Evolutionary conservation across 2,797 vertebrate species (phyloP).

Genomic region (Smutsia temminckii): DNA sequence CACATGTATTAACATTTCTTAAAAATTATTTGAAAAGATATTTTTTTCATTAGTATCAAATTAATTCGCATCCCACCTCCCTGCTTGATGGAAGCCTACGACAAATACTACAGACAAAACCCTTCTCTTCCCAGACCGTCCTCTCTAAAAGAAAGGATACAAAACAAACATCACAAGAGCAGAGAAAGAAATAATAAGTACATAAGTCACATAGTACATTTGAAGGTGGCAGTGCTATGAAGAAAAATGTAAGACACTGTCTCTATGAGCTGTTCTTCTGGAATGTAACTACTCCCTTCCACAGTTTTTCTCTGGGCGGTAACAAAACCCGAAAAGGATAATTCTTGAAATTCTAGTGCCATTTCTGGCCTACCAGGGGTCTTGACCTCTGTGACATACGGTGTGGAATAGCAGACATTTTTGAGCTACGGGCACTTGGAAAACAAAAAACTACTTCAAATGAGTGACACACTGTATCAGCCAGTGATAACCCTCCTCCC

Average conservation of each 20-base stretch:
- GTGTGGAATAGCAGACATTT: neutral
- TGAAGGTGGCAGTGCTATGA: neutral
- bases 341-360: neutral
- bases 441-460: neutral
- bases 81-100: neutral
- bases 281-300: neutral
- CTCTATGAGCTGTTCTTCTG: neutral
- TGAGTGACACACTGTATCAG: neutral
- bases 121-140: neutral
- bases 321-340: neutral
- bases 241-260: neutral
- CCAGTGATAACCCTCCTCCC: neutral
- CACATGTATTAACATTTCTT: neutral
- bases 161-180: neutral
- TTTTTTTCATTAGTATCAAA: neutral
- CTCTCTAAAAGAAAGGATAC: neutral
- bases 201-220: neutral
- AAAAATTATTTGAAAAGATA: neutral
- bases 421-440: neutral
- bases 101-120: neutral
- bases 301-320: neutral
- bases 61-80: neutral
- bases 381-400: neutral
- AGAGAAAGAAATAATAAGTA: neutral
- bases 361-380: neutral